Percentiles rank a stretch among this genome's conserved stretches.
These are phyloP conservation scores for Macquaria australasica DNA, from an alignment of 2,113 vertebrate genomes.

Conservation along the genomic window DNA sequence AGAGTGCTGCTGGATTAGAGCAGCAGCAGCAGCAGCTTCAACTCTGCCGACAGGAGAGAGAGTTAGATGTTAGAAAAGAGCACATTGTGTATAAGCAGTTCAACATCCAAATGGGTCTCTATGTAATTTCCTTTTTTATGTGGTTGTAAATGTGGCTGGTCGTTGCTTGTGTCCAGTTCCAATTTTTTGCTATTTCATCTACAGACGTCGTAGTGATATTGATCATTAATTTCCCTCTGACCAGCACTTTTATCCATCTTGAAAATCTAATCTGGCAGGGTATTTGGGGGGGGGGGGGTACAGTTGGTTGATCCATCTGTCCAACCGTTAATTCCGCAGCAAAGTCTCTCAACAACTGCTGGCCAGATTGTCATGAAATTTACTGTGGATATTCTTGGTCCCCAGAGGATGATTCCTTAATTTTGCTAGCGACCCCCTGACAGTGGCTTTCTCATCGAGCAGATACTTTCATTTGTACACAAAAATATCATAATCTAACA, in stretches of 20 bases:
- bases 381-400: background rate
- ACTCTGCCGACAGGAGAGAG: conserved; percentile 10
- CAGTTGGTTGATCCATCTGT: conserved; percentile 33
- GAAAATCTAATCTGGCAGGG: background rate
- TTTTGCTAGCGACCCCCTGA: background rate
- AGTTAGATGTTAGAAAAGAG: conserved; percentile 9
- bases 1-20: conserved; percentile 63
- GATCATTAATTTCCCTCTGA: background rate
- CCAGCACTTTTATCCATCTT: background rate
- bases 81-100: background rate
- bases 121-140: too few relatives aligned
- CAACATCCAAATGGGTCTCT: background rate
- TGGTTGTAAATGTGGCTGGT: background rate
- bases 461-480: background rate
- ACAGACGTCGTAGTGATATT: background rate
- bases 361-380: conserved; percentile 13
- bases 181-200: background rate
- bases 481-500: background rate
- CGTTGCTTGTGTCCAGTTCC: background rate
- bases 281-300: background rate
- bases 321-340: background rate
- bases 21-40: conserved; percentile 45
- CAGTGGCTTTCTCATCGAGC: background rate
- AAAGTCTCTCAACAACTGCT: conserved; percentile 18
- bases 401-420: conserved; percentile 24